Evolutionary conservation across 2,888 invertebrate genomes (phyloP).

Genomic region (Flexamia atlantica): DNA sequence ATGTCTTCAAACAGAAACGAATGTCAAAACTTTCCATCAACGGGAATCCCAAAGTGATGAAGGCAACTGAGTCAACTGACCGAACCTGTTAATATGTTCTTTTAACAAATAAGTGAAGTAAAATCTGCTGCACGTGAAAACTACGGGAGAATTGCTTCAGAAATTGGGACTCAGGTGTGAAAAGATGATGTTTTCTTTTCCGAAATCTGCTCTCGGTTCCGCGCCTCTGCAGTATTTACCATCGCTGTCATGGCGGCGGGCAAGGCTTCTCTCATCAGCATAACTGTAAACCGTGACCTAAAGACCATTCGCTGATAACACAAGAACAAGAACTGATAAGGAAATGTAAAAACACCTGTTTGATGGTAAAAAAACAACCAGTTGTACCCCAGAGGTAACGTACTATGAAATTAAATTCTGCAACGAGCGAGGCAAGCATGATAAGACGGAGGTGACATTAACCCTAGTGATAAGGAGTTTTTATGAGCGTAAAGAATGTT

Average conservation of each 20-base stretch:
- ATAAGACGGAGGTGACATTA: not conserved
- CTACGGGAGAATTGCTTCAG: too few relatives aligned
- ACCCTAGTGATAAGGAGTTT: not conserved
- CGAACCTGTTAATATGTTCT: too few relatives aligned
- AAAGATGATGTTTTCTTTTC: too few relatives aligned
- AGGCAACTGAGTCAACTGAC: too few relatives aligned
- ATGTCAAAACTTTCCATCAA: too few relatives aligned
- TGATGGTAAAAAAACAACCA: not conserved
- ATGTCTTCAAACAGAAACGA: too few relatives aligned
- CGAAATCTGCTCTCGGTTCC: too few relatives aligned
- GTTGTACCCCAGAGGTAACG: not conserved
- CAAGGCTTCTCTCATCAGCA: not conserved
- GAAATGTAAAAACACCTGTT: not conserved
- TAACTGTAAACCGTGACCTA: constrained; percentile 43
- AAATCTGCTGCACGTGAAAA: too few relatives aligned
- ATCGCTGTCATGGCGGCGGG: not conserved
- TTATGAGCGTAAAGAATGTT: not conserved
- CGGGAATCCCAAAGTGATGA: too few relatives aligned
- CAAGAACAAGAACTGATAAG: constrained; percentile 12
- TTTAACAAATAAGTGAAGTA: too few relatives aligned
- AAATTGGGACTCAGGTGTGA: too few relatives aligned
- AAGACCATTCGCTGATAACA: constrained; percentile 34
- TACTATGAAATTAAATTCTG: not conserved
- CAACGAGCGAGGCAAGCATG: not conserved
- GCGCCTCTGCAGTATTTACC: too few relatives aligned